A percentile compares a stretch with the other conserved stretches of the same genome.
phyloP scores from a whole-genome alignment of 2,113 vertebrate genomes.

The Piprites chloris region DNA sequence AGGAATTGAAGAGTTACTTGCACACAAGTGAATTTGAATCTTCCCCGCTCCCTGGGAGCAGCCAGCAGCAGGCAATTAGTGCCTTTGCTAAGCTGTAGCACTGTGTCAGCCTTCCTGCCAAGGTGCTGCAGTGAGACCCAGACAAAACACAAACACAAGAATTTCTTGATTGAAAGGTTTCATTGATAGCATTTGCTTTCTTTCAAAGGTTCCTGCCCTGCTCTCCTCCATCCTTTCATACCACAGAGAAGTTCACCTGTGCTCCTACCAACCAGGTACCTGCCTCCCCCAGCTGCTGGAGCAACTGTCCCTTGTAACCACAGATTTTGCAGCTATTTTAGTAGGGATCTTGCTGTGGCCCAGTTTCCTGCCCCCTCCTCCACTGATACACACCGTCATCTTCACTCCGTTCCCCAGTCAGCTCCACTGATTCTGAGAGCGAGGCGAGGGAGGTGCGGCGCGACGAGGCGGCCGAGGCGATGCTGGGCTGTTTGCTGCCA shows the following conservation, averaged over 20 bases:
- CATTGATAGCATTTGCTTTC: background rate
- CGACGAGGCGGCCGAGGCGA: constrained; percentile 92
- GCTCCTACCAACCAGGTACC: background rate
- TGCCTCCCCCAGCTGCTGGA: background rate
- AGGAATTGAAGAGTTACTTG: background rate
- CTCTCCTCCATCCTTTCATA: background rate
- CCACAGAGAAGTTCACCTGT: background rate
- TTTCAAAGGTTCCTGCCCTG: background rate
- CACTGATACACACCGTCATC: constrained; percentile 84
- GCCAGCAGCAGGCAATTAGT: background rate
- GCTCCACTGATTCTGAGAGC: constrained; percentile 90
- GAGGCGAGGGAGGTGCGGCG: constrained; percentile 93
- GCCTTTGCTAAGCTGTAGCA: background rate
- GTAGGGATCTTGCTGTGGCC: background rate
- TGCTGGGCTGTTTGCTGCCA: constrained; percentile 90
- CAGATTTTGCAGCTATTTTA: background rate
- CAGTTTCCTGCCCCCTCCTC: background rate
- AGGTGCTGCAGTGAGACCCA: background rate
- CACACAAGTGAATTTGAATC: background rate
- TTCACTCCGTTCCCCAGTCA: constrained; percentile 87
- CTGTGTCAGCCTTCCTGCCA: background rate
- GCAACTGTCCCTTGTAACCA: no score
- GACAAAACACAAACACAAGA: background rate
- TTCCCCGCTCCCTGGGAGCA: background rate
- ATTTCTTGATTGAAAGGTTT: background rate